phyloP scores from a whole-genome alignment of 2,113 vertebrate genomes.

The Phrynosoma blainvillii region DNA sequence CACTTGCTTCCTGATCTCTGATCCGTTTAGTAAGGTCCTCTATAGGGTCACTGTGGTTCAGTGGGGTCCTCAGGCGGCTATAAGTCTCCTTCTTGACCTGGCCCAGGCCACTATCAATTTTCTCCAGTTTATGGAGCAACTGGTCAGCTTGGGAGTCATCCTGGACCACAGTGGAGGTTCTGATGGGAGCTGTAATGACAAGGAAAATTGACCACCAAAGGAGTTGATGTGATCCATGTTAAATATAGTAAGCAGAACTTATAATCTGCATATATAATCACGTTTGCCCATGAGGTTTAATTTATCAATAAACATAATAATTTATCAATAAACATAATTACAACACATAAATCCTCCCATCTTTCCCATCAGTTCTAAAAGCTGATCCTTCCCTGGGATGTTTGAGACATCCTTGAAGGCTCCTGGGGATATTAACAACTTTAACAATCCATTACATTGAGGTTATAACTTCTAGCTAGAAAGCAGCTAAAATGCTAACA shows the following conservation, averaged over 20 bases:
- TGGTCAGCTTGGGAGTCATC: conserved; percentile 75
- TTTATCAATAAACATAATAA: not conserved
- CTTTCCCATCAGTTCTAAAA: not conserved
- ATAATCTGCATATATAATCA: not conserved
- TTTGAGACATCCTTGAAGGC: not conserved
- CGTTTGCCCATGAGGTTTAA: not conserved
- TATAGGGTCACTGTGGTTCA: conserved; percentile 76
- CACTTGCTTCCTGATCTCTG: conserved; percentile 84
- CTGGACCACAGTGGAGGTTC: conserved; percentile 39
- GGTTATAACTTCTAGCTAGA: not conserved
- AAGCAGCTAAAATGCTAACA: not conserved
- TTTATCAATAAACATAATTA: not conserved
- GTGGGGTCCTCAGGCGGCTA: conserved; percentile 79
- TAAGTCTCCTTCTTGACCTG: conserved; percentile 78
- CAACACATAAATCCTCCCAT: rapidly evolving
- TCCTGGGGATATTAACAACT: not conserved
- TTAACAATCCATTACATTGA: not conserved
- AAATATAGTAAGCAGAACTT: not conserved
- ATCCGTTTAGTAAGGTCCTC: conserved; percentile 83
- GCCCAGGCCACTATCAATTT: conserved; percentile 77
- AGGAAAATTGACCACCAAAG: not conserved
- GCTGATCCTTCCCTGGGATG: not conserved
- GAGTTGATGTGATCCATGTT: not conserved
- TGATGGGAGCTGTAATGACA: conserved; percentile 54
- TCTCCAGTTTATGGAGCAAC: conserved; percentile 77